phyloP scores from a whole-genome alignment of 2,888 invertebrate species.

The Dascillus cervinus region DNA sequence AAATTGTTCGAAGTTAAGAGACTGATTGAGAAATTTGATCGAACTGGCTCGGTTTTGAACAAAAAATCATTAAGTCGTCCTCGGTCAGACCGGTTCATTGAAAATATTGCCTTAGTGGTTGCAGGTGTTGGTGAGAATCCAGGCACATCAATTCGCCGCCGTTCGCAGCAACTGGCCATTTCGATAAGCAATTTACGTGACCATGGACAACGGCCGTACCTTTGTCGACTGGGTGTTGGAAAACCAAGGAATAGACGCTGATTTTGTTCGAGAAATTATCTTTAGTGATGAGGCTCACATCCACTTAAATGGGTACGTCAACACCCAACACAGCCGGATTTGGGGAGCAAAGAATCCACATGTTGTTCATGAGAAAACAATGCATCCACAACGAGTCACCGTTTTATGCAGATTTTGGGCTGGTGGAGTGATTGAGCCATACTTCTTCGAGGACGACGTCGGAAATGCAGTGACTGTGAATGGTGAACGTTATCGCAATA shows the following conservation, averaged over 20 bases:
- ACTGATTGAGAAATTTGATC: neutral
- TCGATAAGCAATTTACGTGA: neutral
- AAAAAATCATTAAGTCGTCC: neutral
- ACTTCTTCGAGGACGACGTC: conserved; percentile 3
- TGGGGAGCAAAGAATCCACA: conserved; percentile 25
- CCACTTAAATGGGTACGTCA: conserved; percentile 5
- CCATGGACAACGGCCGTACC: too few species aligned
- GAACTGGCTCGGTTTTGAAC: neutral
- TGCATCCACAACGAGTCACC: conserved; percentile 30
- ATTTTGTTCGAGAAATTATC: conserved; percentile 5
- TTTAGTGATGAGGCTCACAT: conserved; percentile 2
- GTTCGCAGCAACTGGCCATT: conserved; percentile 1
- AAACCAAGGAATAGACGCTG: conserved; percentile 5
- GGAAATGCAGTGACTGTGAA: conserved; percentile 3
- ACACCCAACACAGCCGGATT: conserved; percentile 22
- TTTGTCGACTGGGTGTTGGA: conserved; percentile 5
- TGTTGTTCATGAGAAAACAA: conserved; percentile 22
- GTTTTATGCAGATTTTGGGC: conserved; percentile 34
- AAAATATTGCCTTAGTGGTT: neutral
- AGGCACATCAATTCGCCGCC: conserved; percentile 4
- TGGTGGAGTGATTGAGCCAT: conserved; percentile 8
- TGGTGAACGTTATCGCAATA: neutral
- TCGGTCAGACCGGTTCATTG: neutral
- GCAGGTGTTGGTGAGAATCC: conserved; percentile 1
- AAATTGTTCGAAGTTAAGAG: neutral